Evolutionary conservation across 2,888 invertebrate species (phyloP).

Genomic region (Limnephilus rhombicus): DNA sequence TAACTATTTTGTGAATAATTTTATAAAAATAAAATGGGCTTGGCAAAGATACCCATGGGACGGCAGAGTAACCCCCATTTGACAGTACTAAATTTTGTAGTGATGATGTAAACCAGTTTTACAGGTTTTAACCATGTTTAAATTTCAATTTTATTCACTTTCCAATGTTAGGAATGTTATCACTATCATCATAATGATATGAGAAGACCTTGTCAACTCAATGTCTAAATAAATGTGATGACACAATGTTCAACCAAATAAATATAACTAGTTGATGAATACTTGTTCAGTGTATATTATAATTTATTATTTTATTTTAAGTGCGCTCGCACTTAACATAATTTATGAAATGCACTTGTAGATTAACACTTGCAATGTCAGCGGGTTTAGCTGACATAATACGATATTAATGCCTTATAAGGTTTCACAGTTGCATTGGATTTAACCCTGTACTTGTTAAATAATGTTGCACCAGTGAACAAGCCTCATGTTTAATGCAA

Average conservation of each 20-base stretch:
- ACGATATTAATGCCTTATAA: not conserved
- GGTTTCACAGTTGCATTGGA: not conserved
- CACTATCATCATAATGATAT: not conserved
- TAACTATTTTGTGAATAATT: too few species aligned
- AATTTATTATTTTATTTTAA: not conserved
- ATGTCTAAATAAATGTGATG: not conserved
- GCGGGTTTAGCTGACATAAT: not conserved
- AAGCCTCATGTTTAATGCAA: not conserved
- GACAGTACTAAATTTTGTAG: not conserved
- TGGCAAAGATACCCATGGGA: too few species aligned
- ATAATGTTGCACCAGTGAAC: not conserved
- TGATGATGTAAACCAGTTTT: not conserved
- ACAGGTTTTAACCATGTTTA: not conserved
- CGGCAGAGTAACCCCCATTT: too few species aligned
- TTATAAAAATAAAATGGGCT: too few species aligned
- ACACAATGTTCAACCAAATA: not conserved
- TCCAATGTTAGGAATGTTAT: not conserved
- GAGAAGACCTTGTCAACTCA: not conserved
- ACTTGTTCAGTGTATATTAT: not conserved
- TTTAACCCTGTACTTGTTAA: not conserved
- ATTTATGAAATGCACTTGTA: not conserved
- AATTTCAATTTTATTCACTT: not conserved
- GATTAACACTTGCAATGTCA: not conserved
- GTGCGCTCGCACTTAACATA: not conserved
- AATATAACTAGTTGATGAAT: too few species aligned